A percentile compares a stretch with the other conserved stretches of the same genome.
Conservation (phyloP, 2,113 vertebrate species). For the Psittacula cyanocephala region DNA sequence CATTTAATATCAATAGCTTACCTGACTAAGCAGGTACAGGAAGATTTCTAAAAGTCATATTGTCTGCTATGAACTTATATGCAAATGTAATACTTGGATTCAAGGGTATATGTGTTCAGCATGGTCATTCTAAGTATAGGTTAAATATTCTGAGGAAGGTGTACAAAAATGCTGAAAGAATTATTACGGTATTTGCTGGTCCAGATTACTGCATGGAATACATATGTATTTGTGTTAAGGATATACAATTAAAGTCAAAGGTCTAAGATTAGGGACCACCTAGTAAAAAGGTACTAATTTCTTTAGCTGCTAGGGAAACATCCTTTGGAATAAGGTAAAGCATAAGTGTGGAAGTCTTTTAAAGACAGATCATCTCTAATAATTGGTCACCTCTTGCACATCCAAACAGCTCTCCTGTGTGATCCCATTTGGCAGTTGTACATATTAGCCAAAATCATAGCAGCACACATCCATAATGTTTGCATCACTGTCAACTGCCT, state of each 20-base stretch:
- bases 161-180: not conserved
- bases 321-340: not conserved
- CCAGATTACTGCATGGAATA: not conserved
- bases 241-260: not conserved
- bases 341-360: not conserved
- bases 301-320: not conserved
- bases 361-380: not conserved
- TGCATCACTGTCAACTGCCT: not conserved
- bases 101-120: not conserved
- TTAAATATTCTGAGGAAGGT: not conserved
- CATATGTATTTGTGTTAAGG: not conserved
- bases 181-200: not conserved
- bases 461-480: not conserved
- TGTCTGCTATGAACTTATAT: not conserved
- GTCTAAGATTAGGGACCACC: not conserved
- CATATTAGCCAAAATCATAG: not conserved
- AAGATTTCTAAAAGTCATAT: not conserved
- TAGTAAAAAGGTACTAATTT: not conserved
- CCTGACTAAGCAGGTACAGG: not conserved
- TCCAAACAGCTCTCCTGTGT: not conserved
- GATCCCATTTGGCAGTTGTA: not conserved
- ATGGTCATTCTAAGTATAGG: not conserved
- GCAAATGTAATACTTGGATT: accelerated
- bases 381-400: not conserved
- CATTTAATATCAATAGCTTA: not conserved